Evolutionary conservation across 2,888 invertebrate species (phyloP).

Genomic region (Yponomeuta cagnagella): DNA sequence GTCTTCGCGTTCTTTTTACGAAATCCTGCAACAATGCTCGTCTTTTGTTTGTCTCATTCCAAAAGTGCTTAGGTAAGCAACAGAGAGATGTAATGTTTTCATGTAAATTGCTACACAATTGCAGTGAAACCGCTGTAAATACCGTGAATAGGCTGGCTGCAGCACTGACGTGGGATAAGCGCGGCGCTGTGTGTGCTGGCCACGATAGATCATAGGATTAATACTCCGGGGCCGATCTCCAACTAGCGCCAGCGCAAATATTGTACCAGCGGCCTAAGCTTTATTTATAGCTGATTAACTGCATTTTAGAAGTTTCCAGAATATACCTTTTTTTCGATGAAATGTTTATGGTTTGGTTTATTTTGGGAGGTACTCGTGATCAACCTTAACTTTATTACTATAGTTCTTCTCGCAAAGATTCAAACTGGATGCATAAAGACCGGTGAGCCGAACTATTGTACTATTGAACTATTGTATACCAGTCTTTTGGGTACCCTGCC

Average conservation of each 20-base stretch:
- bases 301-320: background rate
- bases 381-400: too few species aligned
- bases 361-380: too few species aligned
- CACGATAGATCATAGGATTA: slow-evolving; percentile 35
- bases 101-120: background rate
- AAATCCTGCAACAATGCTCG: too few species aligned
- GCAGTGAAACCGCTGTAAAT: background rate
- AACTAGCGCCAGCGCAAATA: slow-evolving; percentile 21
- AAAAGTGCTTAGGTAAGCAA: background rate
- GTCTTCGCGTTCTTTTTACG: too few species aligned
- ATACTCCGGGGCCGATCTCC: slow-evolving; percentile 29
- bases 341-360: too few species aligned
- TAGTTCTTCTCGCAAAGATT: too few species aligned
- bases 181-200: background rate
- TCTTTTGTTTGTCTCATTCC: too few species aligned
- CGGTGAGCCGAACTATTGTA: too few species aligned
- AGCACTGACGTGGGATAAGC: background rate
- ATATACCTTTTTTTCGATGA: too few species aligned
- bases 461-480: too few species aligned
- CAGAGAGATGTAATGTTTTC: background rate
- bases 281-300: slow-evolving; percentile 16
- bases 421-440: too few species aligned
- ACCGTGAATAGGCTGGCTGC: background rate
- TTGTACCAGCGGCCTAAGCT: slow-evolving; percentile 16
- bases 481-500: too few species aligned